Evolutionary conservation across 1,140 invertebrate genomes (phyloP), one percentile per base, ranked within the genome.

Genomic region (Saxidomus purpurata): DNA sequence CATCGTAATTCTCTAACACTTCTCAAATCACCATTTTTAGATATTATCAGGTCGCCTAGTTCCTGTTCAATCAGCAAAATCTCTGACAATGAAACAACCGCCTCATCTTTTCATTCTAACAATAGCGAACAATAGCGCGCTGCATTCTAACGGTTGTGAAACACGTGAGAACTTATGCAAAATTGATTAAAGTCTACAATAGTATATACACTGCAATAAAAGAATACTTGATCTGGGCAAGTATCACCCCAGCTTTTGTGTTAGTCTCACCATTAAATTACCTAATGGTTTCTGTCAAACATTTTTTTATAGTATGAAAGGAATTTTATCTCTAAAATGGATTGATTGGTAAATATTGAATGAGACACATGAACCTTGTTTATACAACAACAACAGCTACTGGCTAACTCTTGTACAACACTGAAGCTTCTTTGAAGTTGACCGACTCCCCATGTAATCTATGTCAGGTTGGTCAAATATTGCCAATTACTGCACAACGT

Each of bases 251-350:
- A 38, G 22, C 67, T 40, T 71, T 13, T 38, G 25, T 71, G 67
- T 71, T 38, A 38, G 36, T 71, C 22, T 28, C 34, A 3, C 4
- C 67, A 71, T 71, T 71, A 71, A 38, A 38, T 71, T 38, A 71
- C 17, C 67, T 71, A 71, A 71, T 71, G 67, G 34, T 38, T 71
- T 40, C 67, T 71, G 67, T 71, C 67, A 71, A 71, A 71, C 36
- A 71, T 71, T 71, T 71, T 40, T 71, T n/a, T n/a, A 36, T 17
- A 40, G 67, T 71, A 71, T 71, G 34, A 34, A 19, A 71, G 25
- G 67, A 71, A 71, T 71, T 36, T 71, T 71, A 71, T 71, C 67
- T 71, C 67, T 22, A 1, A n/a, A 40, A 34, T 71, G 17, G 34
- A 71, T 71, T 40, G 67, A 71, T 71, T 71, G 34, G 34, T 63